These are phyloP conservation scores for Aleiodes leptofemur DNA, from an alignment of 2,888 invertebrate genomes.

Conservation along the genomic window DNA sequence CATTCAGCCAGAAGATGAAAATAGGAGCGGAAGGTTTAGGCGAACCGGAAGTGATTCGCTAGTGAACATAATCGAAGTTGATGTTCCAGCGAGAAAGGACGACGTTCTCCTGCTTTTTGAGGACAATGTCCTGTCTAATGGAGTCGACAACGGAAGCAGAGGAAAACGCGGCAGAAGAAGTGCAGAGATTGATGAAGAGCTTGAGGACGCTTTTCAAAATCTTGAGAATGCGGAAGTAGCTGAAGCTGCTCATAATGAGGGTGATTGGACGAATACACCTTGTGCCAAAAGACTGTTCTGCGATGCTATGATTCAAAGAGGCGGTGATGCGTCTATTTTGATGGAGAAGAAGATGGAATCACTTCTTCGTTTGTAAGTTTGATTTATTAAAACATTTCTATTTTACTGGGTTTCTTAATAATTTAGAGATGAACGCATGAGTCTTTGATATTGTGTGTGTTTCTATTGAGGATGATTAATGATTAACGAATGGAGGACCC, in stretches of 20 bases:
- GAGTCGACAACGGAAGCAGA: conserved; percentile 30
- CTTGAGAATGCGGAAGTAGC: conserved; percentile 69
- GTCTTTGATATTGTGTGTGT: neutral
- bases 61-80: conserved; percentile 69
- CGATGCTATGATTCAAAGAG: conserved; percentile 83
- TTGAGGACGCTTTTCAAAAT: conserved; percentile 67
- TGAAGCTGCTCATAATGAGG: conserved; percentile 68
- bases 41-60: conserved; percentile 67
- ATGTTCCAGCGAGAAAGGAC: conserved; percentile 58
- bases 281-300: conserved; percentile 88
- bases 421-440: neutral
- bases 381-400: neutral
- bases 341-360: conserved; percentile 90
- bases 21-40: conserved; percentile 59
- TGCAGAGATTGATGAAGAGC: conserved; percentile 60
- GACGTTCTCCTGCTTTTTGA: conserved; percentile 48
- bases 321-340: conserved; percentile 82
- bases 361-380: conserved; percentile 84
- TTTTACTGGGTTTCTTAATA: neutral
- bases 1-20: conserved; percentile 49
- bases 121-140: conserved; percentile 42
- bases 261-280: conserved; percentile 85
- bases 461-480: neutral
- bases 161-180: conserved; percentile 55
- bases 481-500: neutral